A percentile compares a stretch with the other conserved stretches of the same genome.
These are phyloP conservation scores for Lutjanus campechanus DNA, from an alignment of 2,797 vertebrate genomes.

Conservation along the genomic window DNA sequence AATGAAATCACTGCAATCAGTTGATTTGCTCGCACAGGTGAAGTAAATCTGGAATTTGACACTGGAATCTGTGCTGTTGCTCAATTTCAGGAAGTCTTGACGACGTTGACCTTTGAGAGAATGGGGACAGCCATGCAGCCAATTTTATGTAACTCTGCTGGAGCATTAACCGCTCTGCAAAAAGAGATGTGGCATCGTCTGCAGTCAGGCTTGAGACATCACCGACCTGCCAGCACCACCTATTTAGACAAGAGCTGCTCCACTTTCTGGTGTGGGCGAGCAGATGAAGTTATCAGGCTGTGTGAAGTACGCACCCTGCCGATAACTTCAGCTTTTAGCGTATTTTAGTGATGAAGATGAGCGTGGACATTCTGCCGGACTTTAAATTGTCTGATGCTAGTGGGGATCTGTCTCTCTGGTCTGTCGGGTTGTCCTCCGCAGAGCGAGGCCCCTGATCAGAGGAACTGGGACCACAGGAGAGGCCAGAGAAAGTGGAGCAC, in stretches of 20 bases:
- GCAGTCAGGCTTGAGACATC: constrained; percentile 6
- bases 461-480: constrained; percentile 80
- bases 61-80: background rate
- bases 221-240: background rate
- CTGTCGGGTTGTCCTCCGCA: constrained; percentile 67
- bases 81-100: constrained; percentile 8
- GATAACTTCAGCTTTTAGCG: background rate
- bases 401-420: constrained; percentile 15
- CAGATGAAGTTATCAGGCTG: constrained; percentile 13
- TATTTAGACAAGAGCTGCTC: constrained; percentile 26
- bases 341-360: constrained; percentile 2
- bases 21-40: background rate
- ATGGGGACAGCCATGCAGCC: background rate
- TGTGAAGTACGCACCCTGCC: background rate
- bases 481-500: constrained; percentile 87
- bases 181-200: constrained; percentile 23
- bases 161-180: constrained; percentile 21
- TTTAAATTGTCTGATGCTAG: constrained; percentile 1
- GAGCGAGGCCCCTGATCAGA: constrained; percentile 74
- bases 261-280: constrained; percentile 36
- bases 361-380: background rate
- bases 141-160: constrained; percentile 17
- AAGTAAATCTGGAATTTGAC: background rate
- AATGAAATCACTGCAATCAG: too few species aligned
- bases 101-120: constrained; percentile 11